These are phyloP conservation scores for Doris montereyensis DNA, from an alignment of 2,888 invertebrate species.

Conservation along the genomic window DNA sequence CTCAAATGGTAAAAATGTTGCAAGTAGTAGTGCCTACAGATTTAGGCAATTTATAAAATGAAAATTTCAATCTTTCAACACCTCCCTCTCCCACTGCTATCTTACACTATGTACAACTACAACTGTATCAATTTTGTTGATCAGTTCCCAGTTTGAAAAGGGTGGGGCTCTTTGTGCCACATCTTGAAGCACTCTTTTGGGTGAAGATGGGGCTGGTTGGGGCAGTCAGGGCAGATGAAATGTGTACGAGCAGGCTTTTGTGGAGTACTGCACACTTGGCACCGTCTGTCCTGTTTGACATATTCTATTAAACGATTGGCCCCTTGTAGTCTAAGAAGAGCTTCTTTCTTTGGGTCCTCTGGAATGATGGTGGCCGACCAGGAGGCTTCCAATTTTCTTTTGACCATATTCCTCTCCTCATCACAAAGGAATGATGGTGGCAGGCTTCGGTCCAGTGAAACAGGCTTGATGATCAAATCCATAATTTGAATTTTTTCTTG, in stretches of 20 bases:
- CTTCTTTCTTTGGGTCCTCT: too few relatives aligned
- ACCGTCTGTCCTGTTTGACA: background rate
- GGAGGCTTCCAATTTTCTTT: background rate
- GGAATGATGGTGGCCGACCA: background rate
- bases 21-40: too few relatives aligned
- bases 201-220: background rate
- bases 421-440: background rate
- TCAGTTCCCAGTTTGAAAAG: too few relatives aligned
- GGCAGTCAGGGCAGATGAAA: slow-evolving; percentile 1
- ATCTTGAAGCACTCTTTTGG: background rate
- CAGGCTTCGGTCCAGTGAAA: background rate
- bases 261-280: background rate
- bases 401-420: background rate
- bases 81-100: background rate
- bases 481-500: slow-evolving; percentile 9
- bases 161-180: background rate
- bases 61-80: background rate
- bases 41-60: too few relatives aligned
- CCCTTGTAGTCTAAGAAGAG: background rate
- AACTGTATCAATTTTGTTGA: too few relatives aligned
- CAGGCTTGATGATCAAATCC: background rate
- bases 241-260: background rate
- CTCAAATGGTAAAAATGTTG: too few relatives aligned
- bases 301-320: slow-evolving; percentile 3
- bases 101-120: background rate